These are phyloP conservation scores for Pseudorhombus dupliciocellatus DNA, from an alignment of 2,113 vertebrate genomes.

Conservation along the genomic window DNA sequence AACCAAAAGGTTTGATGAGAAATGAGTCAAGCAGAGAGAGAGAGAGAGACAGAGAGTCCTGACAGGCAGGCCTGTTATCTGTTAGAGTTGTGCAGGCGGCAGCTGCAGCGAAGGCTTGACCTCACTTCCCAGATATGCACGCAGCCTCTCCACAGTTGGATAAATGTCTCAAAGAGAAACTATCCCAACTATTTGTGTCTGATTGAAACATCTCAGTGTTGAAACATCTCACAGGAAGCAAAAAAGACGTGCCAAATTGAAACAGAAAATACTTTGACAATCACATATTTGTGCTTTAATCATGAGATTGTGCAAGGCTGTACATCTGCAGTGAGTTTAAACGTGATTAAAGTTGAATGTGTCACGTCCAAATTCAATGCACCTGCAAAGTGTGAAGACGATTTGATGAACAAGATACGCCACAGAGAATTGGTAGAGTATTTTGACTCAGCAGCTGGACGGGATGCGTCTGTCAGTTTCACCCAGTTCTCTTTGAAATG, in stretches of 20 bases:
- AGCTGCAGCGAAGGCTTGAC: constrained; percentile 69
- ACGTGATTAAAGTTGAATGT: no score
- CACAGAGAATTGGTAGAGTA: no score
- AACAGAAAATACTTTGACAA: no score
- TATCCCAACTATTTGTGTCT: constrained; percentile 45
- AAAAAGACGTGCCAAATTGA: no score
- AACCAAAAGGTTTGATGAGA: constrained; percentile 26
- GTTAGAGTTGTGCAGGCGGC: constrained; percentile 65
- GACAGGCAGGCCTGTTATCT: constrained; percentile 70
- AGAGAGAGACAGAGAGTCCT: constrained; percentile 10
- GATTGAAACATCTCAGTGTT: constrained; percentile 22
- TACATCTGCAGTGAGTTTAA: no score
- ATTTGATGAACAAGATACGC: no score
- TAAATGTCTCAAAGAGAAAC: constrained; percentile 61
- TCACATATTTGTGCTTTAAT: no score
- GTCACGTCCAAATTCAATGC: no score
- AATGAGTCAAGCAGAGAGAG: constrained; percentile 21
- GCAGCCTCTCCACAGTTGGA: constrained; percentile 56
- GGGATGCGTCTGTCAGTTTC: not conserved
- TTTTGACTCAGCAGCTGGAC: not conserved
- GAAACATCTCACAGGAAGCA: not conserved
- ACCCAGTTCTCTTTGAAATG: not conserved
- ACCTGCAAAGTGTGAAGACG: no score
- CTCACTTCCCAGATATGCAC: constrained; percentile 73
- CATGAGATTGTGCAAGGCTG: no score